Base-by-base conservation (phyloP, 2,888 invertebrate species). In the Cheilosia vulpina region DNA sequence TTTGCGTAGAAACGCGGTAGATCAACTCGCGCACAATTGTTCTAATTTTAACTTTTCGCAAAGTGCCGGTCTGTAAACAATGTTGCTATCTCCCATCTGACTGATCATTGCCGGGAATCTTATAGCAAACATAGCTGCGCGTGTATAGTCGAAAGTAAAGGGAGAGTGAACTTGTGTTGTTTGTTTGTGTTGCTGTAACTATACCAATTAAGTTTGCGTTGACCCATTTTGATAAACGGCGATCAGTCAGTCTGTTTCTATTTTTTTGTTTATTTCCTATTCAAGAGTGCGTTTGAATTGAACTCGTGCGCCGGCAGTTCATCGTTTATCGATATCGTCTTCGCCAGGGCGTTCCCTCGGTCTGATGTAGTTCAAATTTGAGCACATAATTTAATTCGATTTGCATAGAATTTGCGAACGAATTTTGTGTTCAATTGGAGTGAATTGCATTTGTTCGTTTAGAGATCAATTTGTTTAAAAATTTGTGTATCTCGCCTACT, bases 191-290 rank as follows among this genome's bases (percentile, higher is more conserved):
- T 38, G 15, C 47, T 75, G 31, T 45, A 52, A 43, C 58, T 31
- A 0, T 24, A 45, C 34, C 24, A 41, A 63, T 50, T 63, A 13
- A 19, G 78, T 78, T 83, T 78, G 68, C 73, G 69, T 55, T 84
- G 84, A 79, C 84, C 84, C 60, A 84, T 58, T 69, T 84, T 57
- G 75, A 75, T 69, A 52, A 57, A 38, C n/a, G 5, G 19, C 17
- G 41, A 72, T 62, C 62, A 15, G 45, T 63, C 24, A 63, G 38
- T 2, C 45, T 72, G 17, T 43, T 52, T 43, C 19, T 43, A n/a
- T 65, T 27, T 52, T 19, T 11, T 41, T 38, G 3, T 55, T 31
- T 55, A 2, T 15, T 21, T 21, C 15, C 31, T 38, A n/a, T 5
- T 3, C 4, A 60, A 21, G 21, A 15, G 13, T 41, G 47, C 24